These are phyloP conservation scores for Papilio demoleus DNA, from an alignment of 2,888 invertebrate species.

Conservation along the genomic window DNA sequence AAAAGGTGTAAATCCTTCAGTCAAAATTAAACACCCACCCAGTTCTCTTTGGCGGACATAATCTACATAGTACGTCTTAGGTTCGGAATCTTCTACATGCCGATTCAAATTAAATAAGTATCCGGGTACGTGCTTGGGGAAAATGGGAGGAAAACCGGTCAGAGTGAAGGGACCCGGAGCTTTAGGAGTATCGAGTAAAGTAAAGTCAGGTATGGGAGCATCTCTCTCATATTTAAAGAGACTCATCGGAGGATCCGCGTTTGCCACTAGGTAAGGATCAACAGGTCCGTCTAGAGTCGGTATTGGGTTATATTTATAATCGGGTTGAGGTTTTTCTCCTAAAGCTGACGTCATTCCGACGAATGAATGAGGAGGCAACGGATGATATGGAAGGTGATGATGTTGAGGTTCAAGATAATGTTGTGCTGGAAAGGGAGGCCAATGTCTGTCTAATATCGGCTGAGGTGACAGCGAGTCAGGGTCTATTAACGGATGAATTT, in stretches of 20 bases:
- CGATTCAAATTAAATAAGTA: slow-evolving; percentile 75
- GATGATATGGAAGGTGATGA: slow-evolving; percentile 66
- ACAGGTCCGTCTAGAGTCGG: slow-evolving; percentile 70
- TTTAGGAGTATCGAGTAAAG: slow-evolving; percentile 63
- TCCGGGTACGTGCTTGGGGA: slow-evolving; percentile 78
- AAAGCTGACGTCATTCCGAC: slow-evolving; percentile 76
- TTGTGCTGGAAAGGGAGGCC: slow-evolving; percentile 78
- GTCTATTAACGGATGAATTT: slow-evolving; percentile 65
- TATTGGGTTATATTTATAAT: slow-evolving; percentile 73
- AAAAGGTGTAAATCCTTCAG: slow-evolving; percentile 66
- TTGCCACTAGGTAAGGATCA: slow-evolving; percentile 70
- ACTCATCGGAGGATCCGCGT: slow-evolving; percentile 67
- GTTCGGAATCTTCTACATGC: slow-evolving; percentile 76
- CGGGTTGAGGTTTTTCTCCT: slow-evolving; percentile 69
- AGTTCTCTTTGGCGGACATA: slow-evolving; percentile 80
- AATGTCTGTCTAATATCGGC: slow-evolving; percentile 68
- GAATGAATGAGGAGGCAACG: slow-evolving; percentile 72
- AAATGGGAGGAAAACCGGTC: slow-evolving; percentile 76
- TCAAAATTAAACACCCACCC: slow-evolving; percentile 82
- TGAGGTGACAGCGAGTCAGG: slow-evolving; percentile 72
- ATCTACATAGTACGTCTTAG: slow-evolving; percentile 81
- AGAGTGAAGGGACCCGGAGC: slow-evolving; percentile 73
- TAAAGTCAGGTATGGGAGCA: slow-evolving; percentile 73
- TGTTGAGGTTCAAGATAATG: slow-evolving; percentile 72
- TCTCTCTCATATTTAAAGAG: slow-evolving; percentile 76